Evolutionary conservation across 2,797 vertebrate genomes (phyloP).

Genomic region (Podarcis siculus): DNA sequence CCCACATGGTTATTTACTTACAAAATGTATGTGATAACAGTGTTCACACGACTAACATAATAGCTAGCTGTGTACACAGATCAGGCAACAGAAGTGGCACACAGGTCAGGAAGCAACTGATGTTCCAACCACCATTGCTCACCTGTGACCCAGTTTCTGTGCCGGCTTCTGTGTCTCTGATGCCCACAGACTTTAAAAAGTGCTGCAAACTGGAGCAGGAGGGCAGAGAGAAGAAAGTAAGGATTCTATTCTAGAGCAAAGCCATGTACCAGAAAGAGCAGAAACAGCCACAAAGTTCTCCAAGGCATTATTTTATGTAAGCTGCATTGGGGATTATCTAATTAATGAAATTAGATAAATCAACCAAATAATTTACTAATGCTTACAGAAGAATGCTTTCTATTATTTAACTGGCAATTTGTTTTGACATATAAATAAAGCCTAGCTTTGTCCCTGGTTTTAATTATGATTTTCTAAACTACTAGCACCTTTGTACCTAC

Average conservation of each 20-base stretch:
- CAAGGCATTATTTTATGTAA: not conserved
- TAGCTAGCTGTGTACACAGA: not conserved
- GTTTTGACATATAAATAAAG: not conserved
- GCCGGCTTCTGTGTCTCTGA: not conserved
- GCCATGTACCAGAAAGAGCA: not conserved
- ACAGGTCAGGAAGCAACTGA: not conserved
- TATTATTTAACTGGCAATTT: not conserved
- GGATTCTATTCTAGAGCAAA: not conserved
- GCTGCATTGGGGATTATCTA: not conserved
- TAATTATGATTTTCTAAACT: slow-evolving; percentile 4
- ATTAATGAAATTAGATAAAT: not conserved
- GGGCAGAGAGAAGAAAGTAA: not conserved
- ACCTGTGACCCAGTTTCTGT: not conserved
- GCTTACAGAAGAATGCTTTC: not conserved
- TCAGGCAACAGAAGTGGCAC: not conserved
- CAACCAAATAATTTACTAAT: not conserved
- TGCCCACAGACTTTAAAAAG: not conserved
- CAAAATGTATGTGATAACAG: not conserved
- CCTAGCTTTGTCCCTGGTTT: not conserved
- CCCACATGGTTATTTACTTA: not conserved
- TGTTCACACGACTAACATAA: not conserved
- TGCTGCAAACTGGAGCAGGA: not conserved
- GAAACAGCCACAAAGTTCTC: not conserved
- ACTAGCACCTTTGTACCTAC: not conserved
- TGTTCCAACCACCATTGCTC: not conserved